Base-by-base conservation (phyloP, 2,888 invertebrate genomes). In the Leucoptera coffeella region DNA sequence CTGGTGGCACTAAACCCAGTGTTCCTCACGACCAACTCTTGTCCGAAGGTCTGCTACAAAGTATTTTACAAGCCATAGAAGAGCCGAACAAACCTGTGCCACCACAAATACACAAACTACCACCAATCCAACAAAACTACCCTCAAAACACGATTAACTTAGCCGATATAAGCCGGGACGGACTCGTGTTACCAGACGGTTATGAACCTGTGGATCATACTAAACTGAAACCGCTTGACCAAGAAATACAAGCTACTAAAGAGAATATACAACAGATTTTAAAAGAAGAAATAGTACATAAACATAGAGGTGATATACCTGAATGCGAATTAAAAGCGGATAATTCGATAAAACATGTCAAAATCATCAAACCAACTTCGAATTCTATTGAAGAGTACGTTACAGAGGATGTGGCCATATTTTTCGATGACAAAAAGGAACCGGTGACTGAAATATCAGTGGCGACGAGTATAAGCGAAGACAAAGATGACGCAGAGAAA, bases 51-150 rank as follows among this genome's bases (percentile, higher is more conserved):
- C 60, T 90, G 1, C 50, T 89, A 2, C 86, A 88, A 45, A 85
- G 87, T 27, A 87, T 90, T 29, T 50, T 90, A 2, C 79, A 84
- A 32, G 89, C 88, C 0, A 87, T 89, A 25, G 89, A 89, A 43
- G 81, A 86, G 34, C 84, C 85, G 59, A 14, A 23, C 14, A 14
- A 8, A 8, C 31, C 37, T 6, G 30, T 25, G 5, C 58, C 61
- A 17, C 54, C 50, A 35, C 32, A 30, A 1, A 32, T 33, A 13
- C 25, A 10, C 17, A 15, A n/a, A 13, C 21, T n/a, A 3, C 22
- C 22, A 4, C 31, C 32, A 10, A 19, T 26, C 5, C 27, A 1
- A 56, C 35, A 24, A 4, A 37, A 36, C 24, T 34, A 37, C 2
- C 35, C 37, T 12, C 4, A 29, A 32, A 48, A 50, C 9, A 35